phyloP scores from a whole-genome alignment of 2,113 vertebrate genomes.

The Trichomycterus rosablanca region DNA sequence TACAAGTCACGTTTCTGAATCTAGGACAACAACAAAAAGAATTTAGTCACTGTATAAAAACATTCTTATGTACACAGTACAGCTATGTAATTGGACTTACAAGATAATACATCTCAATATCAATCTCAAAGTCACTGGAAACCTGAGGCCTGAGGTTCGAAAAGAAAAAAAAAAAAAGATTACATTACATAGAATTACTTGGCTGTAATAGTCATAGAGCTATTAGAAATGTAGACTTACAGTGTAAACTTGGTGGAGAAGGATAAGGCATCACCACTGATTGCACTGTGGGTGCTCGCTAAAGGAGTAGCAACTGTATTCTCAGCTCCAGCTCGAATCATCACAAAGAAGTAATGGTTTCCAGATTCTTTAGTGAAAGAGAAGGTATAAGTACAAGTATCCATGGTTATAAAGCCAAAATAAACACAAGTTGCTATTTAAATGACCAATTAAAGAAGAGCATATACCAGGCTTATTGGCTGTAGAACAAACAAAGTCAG shows the following conservation, averaged over 20 bases:
- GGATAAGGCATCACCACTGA: constrained; percentile 85
- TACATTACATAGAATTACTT: neutral
- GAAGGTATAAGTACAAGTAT: neutral
- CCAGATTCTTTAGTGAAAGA: constrained; percentile 71
- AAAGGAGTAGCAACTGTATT: constrained; percentile 85
- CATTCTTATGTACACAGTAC: too few species aligned
- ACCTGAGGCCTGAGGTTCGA: constrained; percentile 74
- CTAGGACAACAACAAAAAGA: constrained; percentile 55
- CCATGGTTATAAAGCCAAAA: too few species aligned
- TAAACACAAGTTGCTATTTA: neutral
- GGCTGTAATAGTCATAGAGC: neutral
- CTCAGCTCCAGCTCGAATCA: constrained; percentile 83
- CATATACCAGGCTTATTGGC: constrained; percentile 80
- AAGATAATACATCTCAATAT: constrained; percentile 85
- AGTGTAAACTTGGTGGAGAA: constrained; percentile 83
- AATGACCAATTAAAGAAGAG: neutral
- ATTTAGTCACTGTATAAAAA: too few species aligned
- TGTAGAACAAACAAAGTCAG: constrained; percentile 87
- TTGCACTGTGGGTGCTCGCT: constrained; percentile 73
- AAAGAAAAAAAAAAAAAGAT: neutral
- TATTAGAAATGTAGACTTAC: constrained; percentile 64
- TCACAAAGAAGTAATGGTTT: constrained; percentile 84
- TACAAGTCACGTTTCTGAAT: constrained; percentile 78
- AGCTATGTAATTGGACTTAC: too few species aligned
- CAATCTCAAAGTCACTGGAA: constrained; percentile 85